Percentiles rank a stretch among this genome's conserved stretches.
phyloP scores from a whole-genome alignment of 1,140 invertebrate species.

The Dendroctonus valens region DNA sequence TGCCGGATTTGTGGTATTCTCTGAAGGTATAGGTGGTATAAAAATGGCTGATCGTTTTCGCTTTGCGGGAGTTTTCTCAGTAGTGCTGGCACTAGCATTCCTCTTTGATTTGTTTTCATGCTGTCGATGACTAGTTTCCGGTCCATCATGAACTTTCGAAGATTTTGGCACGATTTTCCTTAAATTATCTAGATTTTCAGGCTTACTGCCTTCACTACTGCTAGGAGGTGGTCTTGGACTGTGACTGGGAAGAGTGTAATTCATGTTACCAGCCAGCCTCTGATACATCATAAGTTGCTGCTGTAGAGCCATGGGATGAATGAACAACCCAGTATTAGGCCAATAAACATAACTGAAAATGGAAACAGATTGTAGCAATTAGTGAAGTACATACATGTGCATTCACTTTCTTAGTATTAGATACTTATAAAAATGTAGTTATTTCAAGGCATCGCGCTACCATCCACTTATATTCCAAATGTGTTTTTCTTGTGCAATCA shows the following conservation, averaged over 20 bases:
- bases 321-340: constrained; percentile 67
- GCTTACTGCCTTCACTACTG: background rate
- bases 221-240: constrained; percentile 38
- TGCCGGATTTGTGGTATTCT: constrained; percentile 69
- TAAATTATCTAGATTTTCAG: constrained; percentile 28
- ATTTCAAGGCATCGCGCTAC: too few relatives aligned
- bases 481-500: too few relatives aligned
- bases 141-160: constrained; percentile 37
- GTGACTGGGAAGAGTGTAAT: constrained; percentile 41
- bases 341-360: constrained; percentile 58
- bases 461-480: too few relatives aligned
- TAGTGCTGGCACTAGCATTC: constrained; percentile 50
- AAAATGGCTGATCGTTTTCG: constrained; percentile 78
- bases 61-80: constrained; percentile 59
- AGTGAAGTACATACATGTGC: too few relatives aligned
- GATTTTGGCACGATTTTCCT: constrained; percentile 44
- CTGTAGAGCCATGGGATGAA: constrained; percentile 70
- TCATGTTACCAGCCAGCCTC: constrained; percentile 59
- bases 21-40: constrained; percentile 73
- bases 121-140: constrained; percentile 33
- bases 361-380: background rate
- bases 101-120: constrained; percentile 51
- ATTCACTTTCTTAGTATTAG: too few relatives aligned
- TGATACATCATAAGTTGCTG: constrained; percentile 73
- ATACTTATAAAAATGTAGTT: too few relatives aligned